Evolutionary conservation across 2,888 invertebrate species (phyloP), one percentile per base, ranked within the genome.

Genomic region (Melipona beecheii): DNA sequence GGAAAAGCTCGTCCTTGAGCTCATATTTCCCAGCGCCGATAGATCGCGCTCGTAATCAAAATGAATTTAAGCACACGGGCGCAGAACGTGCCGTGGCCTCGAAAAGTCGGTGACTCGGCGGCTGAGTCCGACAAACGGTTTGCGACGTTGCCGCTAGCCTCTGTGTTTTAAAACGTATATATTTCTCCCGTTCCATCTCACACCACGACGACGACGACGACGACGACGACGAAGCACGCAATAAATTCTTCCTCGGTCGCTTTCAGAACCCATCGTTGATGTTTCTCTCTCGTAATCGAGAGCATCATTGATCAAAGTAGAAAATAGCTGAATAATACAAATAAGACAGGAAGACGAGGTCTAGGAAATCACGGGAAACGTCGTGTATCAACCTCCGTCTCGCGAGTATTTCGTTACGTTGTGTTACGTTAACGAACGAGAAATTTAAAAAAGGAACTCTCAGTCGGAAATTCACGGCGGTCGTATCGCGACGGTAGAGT

Each of bases 81-180:
- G 69, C 77, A 75, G 71, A 71, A 75, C 83, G 70, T 78, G 77
- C 68, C 91, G 92, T 94, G 94, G 93, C 94, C 94, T 94, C 94
- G 94, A 94, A 94, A 94, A 94, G 94, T 94, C 94, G 94, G 94
- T 94, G 94, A 94, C 94, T 94, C 92, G 84, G 70, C 80, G 86
- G 84, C 86, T 76, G 86, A 86, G 87, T 86, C 87, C 90, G 87
- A 90, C 90, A 87, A 87, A 89, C 87, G 84, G 86, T 86, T 70
- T 89, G 92, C 93, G 90, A 91, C 90, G 93, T 93, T 92, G 93
- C 93, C 93, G 86, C 87, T 88, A 84, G 76, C 80, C 85, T 77
- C 79, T 43, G 68, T 72, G 68, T 72, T 83, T 75, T 77, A 73
- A 80, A 83, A 68, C 64, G 78, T 83, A 83, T 77, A 81, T 86